A percentile compares a stretch with the other conserved stretches of the same genome.
Evolutionary conservation across 2,888 invertebrate genomes (phyloP).

Genomic region (Lomographa bimaculata): DNA sequence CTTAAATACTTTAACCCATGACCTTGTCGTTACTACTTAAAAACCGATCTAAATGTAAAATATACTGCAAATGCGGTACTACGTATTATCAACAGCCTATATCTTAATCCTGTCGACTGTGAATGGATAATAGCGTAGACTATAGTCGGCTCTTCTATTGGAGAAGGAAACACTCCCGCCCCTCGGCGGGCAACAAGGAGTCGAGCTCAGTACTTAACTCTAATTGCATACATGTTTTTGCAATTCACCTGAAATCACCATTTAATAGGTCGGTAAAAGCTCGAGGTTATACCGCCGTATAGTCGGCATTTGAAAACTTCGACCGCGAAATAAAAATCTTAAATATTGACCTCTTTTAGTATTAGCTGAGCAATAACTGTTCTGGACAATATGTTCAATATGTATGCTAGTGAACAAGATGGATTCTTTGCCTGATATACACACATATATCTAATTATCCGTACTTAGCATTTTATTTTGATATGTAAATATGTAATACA

Average conservation of each 20-base stretch:
- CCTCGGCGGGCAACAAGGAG: conserved; percentile 56
- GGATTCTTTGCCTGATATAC: too few relatives aligned
- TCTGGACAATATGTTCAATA: too few relatives aligned
- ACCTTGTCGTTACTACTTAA: conserved; percentile 27
- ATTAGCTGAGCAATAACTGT: too few relatives aligned
- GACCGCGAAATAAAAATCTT: conserved; percentile 30
- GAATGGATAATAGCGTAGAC: conserved; percentile 63
- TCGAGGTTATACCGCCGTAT: conserved; percentile 30
- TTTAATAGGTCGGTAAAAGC: conserved; percentile 51
- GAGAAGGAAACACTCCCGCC: conserved; percentile 59
- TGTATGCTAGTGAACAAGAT: too few relatives aligned
- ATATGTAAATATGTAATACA: too few relatives aligned
- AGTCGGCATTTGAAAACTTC: conserved; percentile 32
- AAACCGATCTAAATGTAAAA: conserved; percentile 37
- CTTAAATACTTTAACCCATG: conserved; percentile 7
- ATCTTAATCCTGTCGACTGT: conserved; percentile 64
- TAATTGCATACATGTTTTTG: conserved; percentile 66
- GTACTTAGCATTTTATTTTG: too few relatives aligned
- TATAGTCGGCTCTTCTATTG: conserved; percentile 54
- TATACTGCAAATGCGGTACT: conserved; percentile 42
- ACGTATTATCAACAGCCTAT: conserved; percentile 66
- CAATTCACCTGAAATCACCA: conserved; percentile 56
- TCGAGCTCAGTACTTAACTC: conserved; percentile 60
- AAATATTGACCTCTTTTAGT: conserved; percentile 23
- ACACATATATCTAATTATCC: too few relatives aligned